phyloP scores from a whole-genome alignment of 2,888 invertebrate genomes.

The Lymantria monacha region DNA sequence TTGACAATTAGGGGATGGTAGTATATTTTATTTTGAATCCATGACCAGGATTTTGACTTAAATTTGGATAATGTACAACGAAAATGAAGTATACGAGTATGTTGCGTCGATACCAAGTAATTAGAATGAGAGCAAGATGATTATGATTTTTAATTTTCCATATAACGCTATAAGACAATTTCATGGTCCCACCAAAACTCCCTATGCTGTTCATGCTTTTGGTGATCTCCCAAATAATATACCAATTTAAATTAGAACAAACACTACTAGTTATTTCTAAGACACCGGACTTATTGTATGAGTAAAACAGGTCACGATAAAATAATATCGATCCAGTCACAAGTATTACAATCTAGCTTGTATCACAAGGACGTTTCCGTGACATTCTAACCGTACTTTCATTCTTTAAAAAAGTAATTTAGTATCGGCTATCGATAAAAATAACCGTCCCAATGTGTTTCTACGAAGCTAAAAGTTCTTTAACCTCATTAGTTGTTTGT shows the following conservation, averaged over 20 bases:
- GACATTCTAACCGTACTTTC: not conserved
- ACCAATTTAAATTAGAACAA: not conserved
- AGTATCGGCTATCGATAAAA: not conserved
- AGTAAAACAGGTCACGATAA: constrained; percentile 5
- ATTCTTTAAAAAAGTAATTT: not conserved
- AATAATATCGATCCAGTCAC: not conserved
- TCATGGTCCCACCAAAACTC: too few species aligned
- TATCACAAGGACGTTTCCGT: constrained; percentile 3
- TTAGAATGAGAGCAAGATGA: too few species aligned
- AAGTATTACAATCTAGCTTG: constrained; percentile 3
- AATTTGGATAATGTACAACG: too few species aligned
- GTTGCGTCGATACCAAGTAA: too few species aligned
- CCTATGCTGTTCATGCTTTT: too few species aligned
- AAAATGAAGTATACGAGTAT: too few species aligned
- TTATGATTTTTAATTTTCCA: too few species aligned
- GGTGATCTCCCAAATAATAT: not conserved
- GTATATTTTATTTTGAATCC: too few species aligned
- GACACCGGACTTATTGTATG: not conserved
- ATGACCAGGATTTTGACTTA: too few species aligned
- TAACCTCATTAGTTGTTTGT: constrained; percentile 1
- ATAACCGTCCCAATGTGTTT: not conserved
- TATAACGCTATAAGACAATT: too few species aligned
- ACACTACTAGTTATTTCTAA: too few species aligned
- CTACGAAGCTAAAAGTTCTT: not conserved
- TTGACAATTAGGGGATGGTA: too few species aligned